Evolutionary conservation across 2,113 vertebrate genomes (phyloP).

Genomic region (Castor canadensis): DNA sequence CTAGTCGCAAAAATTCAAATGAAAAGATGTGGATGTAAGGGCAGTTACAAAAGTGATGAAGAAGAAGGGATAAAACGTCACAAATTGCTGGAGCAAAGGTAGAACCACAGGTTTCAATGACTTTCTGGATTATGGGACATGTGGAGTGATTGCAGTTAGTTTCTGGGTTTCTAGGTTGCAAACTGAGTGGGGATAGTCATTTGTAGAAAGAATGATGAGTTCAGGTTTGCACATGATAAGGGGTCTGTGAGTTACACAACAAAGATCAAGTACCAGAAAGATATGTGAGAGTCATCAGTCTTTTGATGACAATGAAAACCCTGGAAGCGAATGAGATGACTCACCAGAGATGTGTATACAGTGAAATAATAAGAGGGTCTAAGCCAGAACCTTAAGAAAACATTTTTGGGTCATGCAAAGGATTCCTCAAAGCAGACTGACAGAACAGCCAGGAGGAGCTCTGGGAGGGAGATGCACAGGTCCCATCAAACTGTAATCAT

Average conservation of each 20-base stretch:
- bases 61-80: not conserved
- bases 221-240: constrained; percentile 21
- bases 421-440: not conserved
- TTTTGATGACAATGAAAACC: not conserved
- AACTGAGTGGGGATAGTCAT: not conserved
- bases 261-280: not conserved
- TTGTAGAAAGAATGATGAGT: not conserved
- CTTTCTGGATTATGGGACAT: not conserved
- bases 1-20: not conserved
- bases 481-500: not conserved
- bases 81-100: not conserved
- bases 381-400: constrained; percentile 4
- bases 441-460: not conserved
- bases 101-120: not conserved
- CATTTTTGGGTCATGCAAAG: not conserved
- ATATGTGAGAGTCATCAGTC: not conserved
- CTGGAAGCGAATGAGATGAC: not conserved
- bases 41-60: not conserved
- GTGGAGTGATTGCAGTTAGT: not conserved
- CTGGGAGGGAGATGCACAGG: not conserved
- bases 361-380: not conserved
- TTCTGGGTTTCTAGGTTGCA: constrained; percentile 17
- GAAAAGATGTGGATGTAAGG: not conserved
- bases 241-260: not conserved
- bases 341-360: not conserved